A percentile compares a stretch with the other conserved stretches of the same genome.
Evolutionary conservation across 2,797 vertebrate genomes (phyloP).

Genomic region (Ctenopoma multispine): DNA sequence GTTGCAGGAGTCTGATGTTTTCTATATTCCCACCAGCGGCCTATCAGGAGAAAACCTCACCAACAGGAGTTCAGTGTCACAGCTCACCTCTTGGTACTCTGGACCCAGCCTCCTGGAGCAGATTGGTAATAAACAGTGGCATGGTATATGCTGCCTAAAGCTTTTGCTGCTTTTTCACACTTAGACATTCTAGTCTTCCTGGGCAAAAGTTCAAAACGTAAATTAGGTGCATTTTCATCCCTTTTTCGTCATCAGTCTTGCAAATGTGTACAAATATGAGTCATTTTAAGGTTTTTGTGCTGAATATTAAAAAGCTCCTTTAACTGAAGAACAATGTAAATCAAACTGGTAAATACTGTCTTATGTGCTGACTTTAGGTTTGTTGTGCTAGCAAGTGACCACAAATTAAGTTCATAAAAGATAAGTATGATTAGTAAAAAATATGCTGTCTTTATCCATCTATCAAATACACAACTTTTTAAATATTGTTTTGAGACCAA

Average conservation of each 20-base stretch:
- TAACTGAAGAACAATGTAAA: too few species aligned
- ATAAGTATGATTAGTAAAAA: too few species aligned
- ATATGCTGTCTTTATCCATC: background rate
- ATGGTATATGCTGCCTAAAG: slow-evolving; percentile 1
- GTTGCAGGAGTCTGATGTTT: slow-evolving; percentile 93
- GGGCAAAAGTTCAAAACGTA: background rate
- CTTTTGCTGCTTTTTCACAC: slow-evolving; percentile 11
- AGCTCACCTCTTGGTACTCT: slow-evolving; percentile 93
- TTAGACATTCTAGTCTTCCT: background rate
- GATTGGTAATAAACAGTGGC: slow-evolving; percentile 86
- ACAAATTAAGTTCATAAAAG: too few species aligned
- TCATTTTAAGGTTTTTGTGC: background rate
- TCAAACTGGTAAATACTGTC: background rate
- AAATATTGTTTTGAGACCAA: background rate
- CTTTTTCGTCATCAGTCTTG: background rate
- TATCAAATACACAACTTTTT: background rate
- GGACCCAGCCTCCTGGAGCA: slow-evolving; percentile 94
- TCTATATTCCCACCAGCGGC: slow-evolving; percentile 95
- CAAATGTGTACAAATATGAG: background rate
- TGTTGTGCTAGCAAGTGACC: background rate
- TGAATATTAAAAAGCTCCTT: too few species aligned
- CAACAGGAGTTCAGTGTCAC: slow-evolving; percentile 84
- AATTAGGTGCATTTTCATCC: background rate
- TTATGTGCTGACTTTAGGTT: background rate
- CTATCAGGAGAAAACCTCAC: slow-evolving; percentile 96